Evolutionary conservation across 2,113 vertebrate genomes (phyloP), one percentile per base, ranked within the genome.

Genomic region (Microtus oregoni): DNA sequence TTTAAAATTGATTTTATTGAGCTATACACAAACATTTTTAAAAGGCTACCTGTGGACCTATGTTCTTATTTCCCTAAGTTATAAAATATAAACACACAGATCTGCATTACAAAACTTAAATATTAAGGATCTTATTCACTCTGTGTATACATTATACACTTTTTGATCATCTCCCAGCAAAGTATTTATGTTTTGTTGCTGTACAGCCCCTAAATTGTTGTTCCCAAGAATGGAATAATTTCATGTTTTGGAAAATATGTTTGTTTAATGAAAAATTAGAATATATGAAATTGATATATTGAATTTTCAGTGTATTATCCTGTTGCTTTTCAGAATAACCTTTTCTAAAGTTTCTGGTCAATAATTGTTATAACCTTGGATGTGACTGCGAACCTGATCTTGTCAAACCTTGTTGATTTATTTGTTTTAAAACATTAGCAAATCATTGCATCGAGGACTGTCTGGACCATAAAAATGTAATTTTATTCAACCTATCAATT

Each of bases 401-500:
- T 94, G 10, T 85, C 30, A 88, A 76, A 4, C 19, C 15, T 77
- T 92, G 4, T 72, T 72, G 63, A 82, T 61, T 94, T 90, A 55
- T 95, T 96, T 94, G 35, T 78, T 95, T 94, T 93, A 90, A 93
- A 90, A 41, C 22, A 78, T 50, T 63, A 79, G 22, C 92, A 94
- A 94, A 86, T 94, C 2, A 92, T 61, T 75, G 89, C 86, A 68
- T 91, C 13, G 47, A 88, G 83, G 20, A 73, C 38, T 63, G 44
- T n/a, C 89, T 93, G 58, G 95, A 10, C 52, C 83, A 0, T 47
- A 38, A 47, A 19, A 75, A 2, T 61, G 13, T 87, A 19, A 83
- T 12, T 92, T 92, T 88, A 94, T 88, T 94, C 79, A n/a, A 83
- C 7, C 35, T 86, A 13, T 96, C 47, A 88, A 10, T 83, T 75